Conservation (phyloP, 2,113 vertebrate genomes). For the Colossoma macropomum region DNA sequence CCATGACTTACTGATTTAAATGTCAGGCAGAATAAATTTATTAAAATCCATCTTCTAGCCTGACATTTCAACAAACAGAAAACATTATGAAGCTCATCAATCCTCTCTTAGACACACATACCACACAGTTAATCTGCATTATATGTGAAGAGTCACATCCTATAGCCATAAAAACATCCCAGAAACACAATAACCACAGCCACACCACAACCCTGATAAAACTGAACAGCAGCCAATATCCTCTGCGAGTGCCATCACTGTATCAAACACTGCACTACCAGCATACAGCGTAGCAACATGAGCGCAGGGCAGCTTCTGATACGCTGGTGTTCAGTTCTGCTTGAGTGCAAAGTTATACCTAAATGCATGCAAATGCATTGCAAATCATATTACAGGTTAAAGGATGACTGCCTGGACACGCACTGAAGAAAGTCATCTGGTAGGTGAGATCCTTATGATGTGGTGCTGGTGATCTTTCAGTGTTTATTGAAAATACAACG, state of each 20-base stretch:
- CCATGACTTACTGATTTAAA: neutral
- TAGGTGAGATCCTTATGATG: neutral
- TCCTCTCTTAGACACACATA: neutral
- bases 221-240: constrained; percentile 35
- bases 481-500: no score
- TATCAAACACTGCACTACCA: constrained; percentile 43
- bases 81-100: neutral
- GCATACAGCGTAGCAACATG: neutral
- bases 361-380: constrained; percentile 13
- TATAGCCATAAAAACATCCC: constrained; percentile 17
- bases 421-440: neutral
- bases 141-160: neutral
- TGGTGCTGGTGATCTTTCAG: no score
- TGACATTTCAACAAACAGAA: constrained; percentile 32
- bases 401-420: neutral
- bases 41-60: neutral
- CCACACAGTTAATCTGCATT: neutral
- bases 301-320: neutral
- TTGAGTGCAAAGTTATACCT: neutral
- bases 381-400: neutral
- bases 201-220: neutral
- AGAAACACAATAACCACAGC: neutral
- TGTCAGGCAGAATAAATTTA: constrained; percentile 5
- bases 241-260: constrained; percentile 16
- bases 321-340: neutral